These are phyloP conservation scores for Chirona hameri DNA, from an alignment of 2,888 invertebrate genomes.

Conservation along the genomic window DNA sequence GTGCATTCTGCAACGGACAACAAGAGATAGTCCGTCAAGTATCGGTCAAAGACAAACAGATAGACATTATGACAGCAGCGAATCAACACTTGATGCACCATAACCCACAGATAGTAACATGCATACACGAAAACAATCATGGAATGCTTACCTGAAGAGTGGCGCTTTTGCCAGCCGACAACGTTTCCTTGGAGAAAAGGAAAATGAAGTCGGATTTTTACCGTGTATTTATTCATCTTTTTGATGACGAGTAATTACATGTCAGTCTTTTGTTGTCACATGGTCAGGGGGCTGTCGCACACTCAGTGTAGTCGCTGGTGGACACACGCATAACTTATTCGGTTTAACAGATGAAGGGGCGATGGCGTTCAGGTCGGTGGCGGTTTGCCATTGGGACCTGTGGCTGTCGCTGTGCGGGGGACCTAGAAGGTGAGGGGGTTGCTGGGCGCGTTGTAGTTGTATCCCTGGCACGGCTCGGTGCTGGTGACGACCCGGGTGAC, in stretches of 20 bases:
- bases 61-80: conserved; percentile 34
- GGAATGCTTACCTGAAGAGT: conserved; percentile 33
- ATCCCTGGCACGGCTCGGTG: conserved; percentile 1
- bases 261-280: not conserved
- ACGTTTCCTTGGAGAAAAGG: conserved; percentile 31
- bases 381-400: not conserved
- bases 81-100: conserved; percentile 31
- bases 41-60: conserved; percentile 33
- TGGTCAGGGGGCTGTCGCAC: not conserved
- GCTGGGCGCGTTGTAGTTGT: not conserved
- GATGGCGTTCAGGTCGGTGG: not conserved
- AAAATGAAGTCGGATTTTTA: not conserved
- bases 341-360: too few relatives aligned
- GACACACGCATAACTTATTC: conserved; percentile 7
- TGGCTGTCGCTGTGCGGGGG: not conserved
- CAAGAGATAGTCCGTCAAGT: not conserved
- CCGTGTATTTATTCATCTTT: not conserved
- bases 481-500: not conserved
- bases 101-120: not conserved
- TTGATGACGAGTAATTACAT: conserved; percentile 1
- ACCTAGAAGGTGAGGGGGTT: not conserved
- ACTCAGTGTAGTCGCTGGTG: not conserved
- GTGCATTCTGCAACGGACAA: not conserved
- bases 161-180: conserved; percentile 34
- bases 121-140: conserved; percentile 33